Base-by-base conservation (phyloP, 2,888 invertebrate species). In the Lepidocyrtoides sp. region DNA sequence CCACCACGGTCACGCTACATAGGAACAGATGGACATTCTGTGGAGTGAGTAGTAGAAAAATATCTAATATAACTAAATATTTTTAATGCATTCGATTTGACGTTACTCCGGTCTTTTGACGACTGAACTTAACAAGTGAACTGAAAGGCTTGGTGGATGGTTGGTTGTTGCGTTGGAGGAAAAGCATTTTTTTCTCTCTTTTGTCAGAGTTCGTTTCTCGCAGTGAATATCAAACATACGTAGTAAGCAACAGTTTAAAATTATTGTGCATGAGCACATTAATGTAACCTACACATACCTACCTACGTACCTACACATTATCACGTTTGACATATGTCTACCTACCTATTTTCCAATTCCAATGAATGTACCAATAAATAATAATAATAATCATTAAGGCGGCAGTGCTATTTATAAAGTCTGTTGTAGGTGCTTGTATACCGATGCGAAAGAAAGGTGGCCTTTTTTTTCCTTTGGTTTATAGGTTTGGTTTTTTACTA, bases 11-110 rank as follows among this genome's bases (percentile, higher is more conserved):
- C 79, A 85, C 85, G 90, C 85, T 85, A 90, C 69, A 69, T 57
- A 57, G 84, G 84, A 90, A 85, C 89, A 90, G 90, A 90, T 90
- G 90, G 90, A 84, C 90, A 89, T 69, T 88, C 60, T 81, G 29
- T 29, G 4, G 77, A 77, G 51, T 26, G 77, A 77, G 51, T 75
- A 23, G 10, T 75, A 10, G 75, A 23, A 75, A 75, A 60, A 60
- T 44, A 20, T 14, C 17, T 41, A 48, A 75, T 8, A 75, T 26
- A 69, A 77, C 32, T 44, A 36, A 36, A 69, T 51, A 36, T 54
- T 20, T 54, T 17, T 81, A 41, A 57, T 60, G 81, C 57, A 17
- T 36, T 79, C 57, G 36, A 14, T 44, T 29, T 44, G 63, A 32
- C 12, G 32, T 57, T 57, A 7, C 4, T 3, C 57, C 23, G 7